These are phyloP conservation scores for Callosobruchus maculatus DNA, from an alignment of 2,888 invertebrate species.

Conservation along the genomic window DNA sequence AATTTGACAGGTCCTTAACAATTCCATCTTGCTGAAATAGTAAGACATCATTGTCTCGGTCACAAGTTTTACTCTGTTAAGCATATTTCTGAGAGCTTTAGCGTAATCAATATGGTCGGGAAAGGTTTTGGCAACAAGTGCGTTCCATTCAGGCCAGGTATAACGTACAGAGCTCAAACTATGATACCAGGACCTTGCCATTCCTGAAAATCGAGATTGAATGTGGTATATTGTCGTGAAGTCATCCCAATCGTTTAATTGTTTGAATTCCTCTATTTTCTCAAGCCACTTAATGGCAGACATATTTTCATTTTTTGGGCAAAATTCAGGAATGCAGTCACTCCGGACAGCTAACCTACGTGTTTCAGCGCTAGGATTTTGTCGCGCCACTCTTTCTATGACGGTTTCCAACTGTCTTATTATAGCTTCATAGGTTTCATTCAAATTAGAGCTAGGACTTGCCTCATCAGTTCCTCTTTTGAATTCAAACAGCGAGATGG, in stretches of 20 bases:
- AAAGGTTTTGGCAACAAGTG: conserved; percentile 18
- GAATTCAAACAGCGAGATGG: not conserved
- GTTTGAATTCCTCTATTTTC: conserved; percentile 24
- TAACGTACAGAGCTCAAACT: conserved; percentile 12
- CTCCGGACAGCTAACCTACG: conserved; percentile 1
- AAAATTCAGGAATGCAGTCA: conserved; percentile 6
- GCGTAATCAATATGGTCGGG: conserved; percentile 20
- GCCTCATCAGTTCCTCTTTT: not conserved
- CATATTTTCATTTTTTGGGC: conserved; percentile 15
- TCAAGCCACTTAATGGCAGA: conserved; percentile 20
- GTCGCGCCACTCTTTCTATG: not conserved
- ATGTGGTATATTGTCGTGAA: conserved; percentile 19
- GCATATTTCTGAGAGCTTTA: conserved; percentile 13
- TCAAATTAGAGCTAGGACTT: not conserved
- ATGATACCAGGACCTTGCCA: conserved; percentile 25
- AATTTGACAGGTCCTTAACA: conserved; percentile 12
- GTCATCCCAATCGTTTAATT: conserved; percentile 22
- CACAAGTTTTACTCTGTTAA: conserved; percentile 10
- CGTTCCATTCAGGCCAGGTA: conserved; percentile 25
- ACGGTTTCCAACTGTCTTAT: not conserved
- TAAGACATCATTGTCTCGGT: conserved; percentile 17
- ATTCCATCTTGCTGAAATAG: conserved; percentile 26
- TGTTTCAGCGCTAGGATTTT: not conserved
- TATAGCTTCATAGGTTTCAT: not conserved
- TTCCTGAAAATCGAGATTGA: conserved; percentile 19